Base-by-base conservation (phyloP, 2,797 vertebrate genomes). In the Streptopelia turtur region DNA sequence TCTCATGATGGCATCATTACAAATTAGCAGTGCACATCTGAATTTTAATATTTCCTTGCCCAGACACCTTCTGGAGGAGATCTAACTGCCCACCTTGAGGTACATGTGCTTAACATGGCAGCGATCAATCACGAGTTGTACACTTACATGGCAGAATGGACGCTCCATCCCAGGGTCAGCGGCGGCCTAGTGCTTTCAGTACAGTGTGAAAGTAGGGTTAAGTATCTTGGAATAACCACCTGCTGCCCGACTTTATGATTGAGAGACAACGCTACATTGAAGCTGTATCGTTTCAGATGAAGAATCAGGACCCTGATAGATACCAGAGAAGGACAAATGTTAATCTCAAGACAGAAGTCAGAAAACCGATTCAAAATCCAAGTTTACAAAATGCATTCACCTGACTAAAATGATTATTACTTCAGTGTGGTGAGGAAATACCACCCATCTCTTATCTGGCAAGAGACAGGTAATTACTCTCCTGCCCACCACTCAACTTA, bases 191-290 rank as follows among this genome's bases (percentile, higher is more conserved):
- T 99, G 93, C 96, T 98, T 63, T 99, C 99, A 2, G 98, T 98
- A 93, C 99, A 99, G 97, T 99, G 99, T 20, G 99, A 98, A 49
- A 98, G 98, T 79, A 99, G 97, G 6, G 99, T 99, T 95, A 99
- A 97, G 94, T 98, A 99, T 94, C 98, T 98, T 3, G 99, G 99
- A 95, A 99, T 99, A 94, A 99, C 97, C 68, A 99, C 99, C 97
- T 99, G 99, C 95, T 99, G 99, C 50, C 99, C 99, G 20, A 99
- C 98, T 97, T 99, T 99, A 94, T 99, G 99, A 97, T 99, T 99
- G 80, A 99, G 98, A 57, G 99, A 99, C 83, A 99, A 98, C 91
- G 99, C 98, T 83, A 99, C 98, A 56, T 99, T 99, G 97, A 99
- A 99, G 97, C 99, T 99, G 94, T 99, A 99, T 47, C 99, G 98